Percentiles rank a stretch among this genome's conserved stretches.
These are phyloP conservation scores for Parauchenoglanis punctatus DNA, from an alignment of 2,797 vertebrate genomes.

Conservation along the genomic window DNA sequence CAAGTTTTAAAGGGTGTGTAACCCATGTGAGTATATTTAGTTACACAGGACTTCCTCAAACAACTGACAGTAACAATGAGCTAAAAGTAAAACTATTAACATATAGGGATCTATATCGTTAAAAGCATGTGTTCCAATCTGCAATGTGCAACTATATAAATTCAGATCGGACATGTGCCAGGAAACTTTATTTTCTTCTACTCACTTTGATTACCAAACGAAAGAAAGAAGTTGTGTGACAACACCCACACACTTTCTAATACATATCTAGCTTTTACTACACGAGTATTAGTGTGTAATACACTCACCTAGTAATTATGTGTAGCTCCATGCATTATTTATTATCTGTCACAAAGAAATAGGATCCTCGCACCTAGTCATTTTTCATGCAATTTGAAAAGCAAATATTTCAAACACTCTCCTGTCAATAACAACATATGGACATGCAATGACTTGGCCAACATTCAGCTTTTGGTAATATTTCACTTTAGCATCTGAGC, in stretches of 20 bases:
- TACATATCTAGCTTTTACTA: slow-evolving; percentile 1
- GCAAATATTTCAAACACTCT: slow-evolving; percentile 17
- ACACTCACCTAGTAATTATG: slow-evolving; percentile 39
- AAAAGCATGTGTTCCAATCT: background rate
- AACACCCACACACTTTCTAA: slow-evolving; percentile 11
- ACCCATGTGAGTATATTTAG: slow-evolving; percentile 38
- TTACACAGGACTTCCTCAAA: slow-evolving; percentile 47
- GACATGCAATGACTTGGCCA: background rate
- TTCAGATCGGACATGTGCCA: background rate
- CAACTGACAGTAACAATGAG: slow-evolving; percentile 32
- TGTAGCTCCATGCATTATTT: slow-evolving; percentile 48
- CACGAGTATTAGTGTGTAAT: slow-evolving; percentile 8
- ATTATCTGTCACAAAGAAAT: slow-evolving; percentile 29
- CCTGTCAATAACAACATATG: slow-evolving; percentile 19
- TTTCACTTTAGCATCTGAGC: slow-evolving; percentile 5
- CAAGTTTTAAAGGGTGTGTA: slow-evolving; percentile 38
- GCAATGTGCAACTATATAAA: background rate
- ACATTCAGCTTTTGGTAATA: background rate
- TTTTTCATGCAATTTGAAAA: slow-evolving; percentile 27
- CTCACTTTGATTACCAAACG: background rate
- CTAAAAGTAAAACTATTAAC: slow-evolving; percentile 8
- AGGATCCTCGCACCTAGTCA: background rate
- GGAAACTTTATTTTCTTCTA: background rate
- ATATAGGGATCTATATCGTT: background rate
- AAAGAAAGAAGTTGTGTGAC: background rate